Evolutionary conservation across 2,888 invertebrate species (phyloP), one percentile per base, ranked within the genome.

Genomic region (Meliscaeva auricollis): DNA sequence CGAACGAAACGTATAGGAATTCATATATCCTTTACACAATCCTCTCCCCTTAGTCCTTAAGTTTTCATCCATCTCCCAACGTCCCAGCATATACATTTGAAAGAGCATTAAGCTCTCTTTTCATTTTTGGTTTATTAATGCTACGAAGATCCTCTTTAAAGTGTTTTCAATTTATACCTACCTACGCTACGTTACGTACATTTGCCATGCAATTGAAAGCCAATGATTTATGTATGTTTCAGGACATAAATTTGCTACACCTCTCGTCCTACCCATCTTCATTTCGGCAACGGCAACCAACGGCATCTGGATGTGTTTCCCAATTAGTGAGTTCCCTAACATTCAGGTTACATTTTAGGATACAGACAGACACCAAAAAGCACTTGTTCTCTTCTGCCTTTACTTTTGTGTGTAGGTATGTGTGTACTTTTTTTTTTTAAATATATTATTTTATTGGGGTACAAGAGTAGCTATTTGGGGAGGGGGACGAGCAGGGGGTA

Each of bases 161-260:
- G 52, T 64, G 46, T 58, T 82, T 77, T 72, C 60, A 82, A 73
- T 73, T 82, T 82, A 52, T 74, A 58, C 35, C 38, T 38, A 11
- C 38, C 9, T 13, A 6, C 38, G 38, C 2, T 38, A 9, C 38
- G 13, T 13, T n/a, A 38, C 38, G 13, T 38, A 52, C 50, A 48
- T 60, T 52, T 32, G 60, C 17, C n/a, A 17, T 82, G 20, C 44
- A 82, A 82, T 82, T 77, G 77, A 77, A 77, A 77, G 72, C 66
- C 72, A 72, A 72, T 82, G 82, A 82, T 82, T 82, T 77, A 82
- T 73, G 77, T 70, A 82, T 73, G 77, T 60, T 72, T 52, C 20
- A 41, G 52, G 66, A 73, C 60, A 82, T 76, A 81, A 76, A 81
- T 76, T 66, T 64, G 44, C 46, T 35, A 66, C 48, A 66, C 50